Evolutionary conservation across 2,797 vertebrate genomes (phyloP).

Genomic region (Triplophysa bombifrons): DNA sequence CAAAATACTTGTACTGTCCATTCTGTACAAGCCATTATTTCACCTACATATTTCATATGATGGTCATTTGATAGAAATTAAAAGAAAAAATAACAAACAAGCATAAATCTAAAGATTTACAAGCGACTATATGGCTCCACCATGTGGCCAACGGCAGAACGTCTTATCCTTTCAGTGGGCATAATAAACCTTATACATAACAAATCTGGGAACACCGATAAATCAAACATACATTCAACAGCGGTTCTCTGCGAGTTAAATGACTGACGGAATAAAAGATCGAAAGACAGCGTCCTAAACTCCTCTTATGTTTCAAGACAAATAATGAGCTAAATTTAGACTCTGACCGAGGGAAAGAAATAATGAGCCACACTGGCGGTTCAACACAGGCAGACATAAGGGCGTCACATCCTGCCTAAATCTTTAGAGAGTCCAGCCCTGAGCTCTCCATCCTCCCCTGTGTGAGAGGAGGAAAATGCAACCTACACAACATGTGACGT

Average conservation of each 20-base stretch:
- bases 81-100: background rate
- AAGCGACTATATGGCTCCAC: conserved; percentile 56
- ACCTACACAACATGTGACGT: conserved; percentile 31
- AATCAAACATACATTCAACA: background rate
- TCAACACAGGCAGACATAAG: conserved; percentile 35
- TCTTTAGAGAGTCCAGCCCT: conserved; percentile 54
- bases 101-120: background rate
- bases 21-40: background rate
- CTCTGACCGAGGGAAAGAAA: conserved; percentile 13
- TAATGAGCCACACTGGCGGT: conserved; percentile 24
- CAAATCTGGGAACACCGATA: background rate
- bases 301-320: background rate
- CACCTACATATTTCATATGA: background rate
- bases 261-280: background rate
- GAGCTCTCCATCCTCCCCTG: conserved; percentile 29
- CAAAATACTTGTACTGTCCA: too few species aligned
- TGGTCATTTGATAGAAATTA: too few species aligned
- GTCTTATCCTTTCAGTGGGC: background rate
- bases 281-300: background rate
- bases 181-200: background rate
- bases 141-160: conserved; percentile 57
- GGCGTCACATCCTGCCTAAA: conserved; percentile 58
- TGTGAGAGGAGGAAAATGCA: conserved; percentile 38
- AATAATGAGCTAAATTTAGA: background rate
- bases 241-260: background rate